Evolutionary conservation across 92 coral and sea anemone genomes (phyloP).

Genomic region (Palythoa grandiflora): DNA sequence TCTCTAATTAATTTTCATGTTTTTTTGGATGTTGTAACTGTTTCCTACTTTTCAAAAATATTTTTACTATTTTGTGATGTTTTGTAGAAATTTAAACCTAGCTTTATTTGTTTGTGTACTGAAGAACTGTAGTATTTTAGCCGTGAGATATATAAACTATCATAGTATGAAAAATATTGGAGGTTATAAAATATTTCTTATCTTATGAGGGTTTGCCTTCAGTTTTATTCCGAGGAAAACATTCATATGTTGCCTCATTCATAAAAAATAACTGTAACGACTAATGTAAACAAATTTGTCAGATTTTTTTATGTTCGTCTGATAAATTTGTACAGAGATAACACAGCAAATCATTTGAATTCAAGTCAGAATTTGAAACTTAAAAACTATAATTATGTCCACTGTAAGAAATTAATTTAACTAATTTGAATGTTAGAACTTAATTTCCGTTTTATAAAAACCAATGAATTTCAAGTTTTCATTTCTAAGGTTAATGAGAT

Average conservation of each 20-base stretch:
- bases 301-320: no score
- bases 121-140: not conserved
- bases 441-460: not conserved
- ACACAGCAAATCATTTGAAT: no score
- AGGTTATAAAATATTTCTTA: not conserved
- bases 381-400: not conserved
- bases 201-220: not conserved
- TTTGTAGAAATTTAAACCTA: not conserved
- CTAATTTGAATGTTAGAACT: not conserved
- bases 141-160: no score
- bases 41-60: not conserved
- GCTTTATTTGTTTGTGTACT: not conserved
- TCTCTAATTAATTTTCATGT: not conserved
- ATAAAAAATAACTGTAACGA: not conserved
- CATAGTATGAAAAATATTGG: not conserved
- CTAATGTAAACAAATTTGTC: not conserved
- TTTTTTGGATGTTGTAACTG: slow-evolving; percentile 7
- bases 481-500: not conserved
- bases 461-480: not conserved
- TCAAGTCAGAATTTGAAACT: no score
- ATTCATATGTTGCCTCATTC: not conserved
- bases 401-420: not conserved
- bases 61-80: not conserved
- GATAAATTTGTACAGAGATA: no score
- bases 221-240: not conserved